Evolutionary conservation across 2,113 vertebrate species (phyloP), one percentile per base, ranked within the genome.

Genomic region (Zosterops japonicus): DNA sequence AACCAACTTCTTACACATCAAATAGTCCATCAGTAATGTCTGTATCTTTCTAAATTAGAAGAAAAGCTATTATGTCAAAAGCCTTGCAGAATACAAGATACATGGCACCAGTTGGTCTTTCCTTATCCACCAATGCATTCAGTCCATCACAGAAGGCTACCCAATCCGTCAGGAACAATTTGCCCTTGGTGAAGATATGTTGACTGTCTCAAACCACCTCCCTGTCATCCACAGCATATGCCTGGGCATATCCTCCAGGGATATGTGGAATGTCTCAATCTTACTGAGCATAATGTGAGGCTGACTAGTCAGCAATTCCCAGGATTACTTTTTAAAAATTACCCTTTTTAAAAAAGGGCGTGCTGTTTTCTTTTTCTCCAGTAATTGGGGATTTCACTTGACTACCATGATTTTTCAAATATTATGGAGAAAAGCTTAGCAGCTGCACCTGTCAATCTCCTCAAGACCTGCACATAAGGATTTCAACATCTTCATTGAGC

Each of bases 291-390:
- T 42, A 42, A 44, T 24, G 14, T 20, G 12, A 82, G 8, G 14
- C 8, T 63, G n/a, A 53, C n/a, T 9, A 42, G 6, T 27, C 46
- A 28, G 14, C 28, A 46, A 19, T 46, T 70, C 9, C 24, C 8
- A 33, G 11, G 5, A 28, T 64, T 69, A 27, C 12, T 68, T 68
- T 77, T 63, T 14, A 5, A 39, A 39, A 39, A 39, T 12, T 39
- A n/a, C 4, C 4, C 1, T 9, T 56, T 85, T 72, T 36, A 4
- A n/a, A n/a, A 47, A 52, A 22, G 3, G 1, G 1, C 42, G 12
- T 63, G 25, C 46, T 41, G 10, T 68, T 82, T 82, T 36, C 4
- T 24, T 42, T 71, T 57, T 82, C n/a, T 36, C 10, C 7, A 47
- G 17, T 42, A 14, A 36, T 2, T 27, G 29, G 5, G 4, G 9